phyloP scores from a whole-genome alignment of 2,888 invertebrate genomes.

The Mesorhabditis belari region DNA sequence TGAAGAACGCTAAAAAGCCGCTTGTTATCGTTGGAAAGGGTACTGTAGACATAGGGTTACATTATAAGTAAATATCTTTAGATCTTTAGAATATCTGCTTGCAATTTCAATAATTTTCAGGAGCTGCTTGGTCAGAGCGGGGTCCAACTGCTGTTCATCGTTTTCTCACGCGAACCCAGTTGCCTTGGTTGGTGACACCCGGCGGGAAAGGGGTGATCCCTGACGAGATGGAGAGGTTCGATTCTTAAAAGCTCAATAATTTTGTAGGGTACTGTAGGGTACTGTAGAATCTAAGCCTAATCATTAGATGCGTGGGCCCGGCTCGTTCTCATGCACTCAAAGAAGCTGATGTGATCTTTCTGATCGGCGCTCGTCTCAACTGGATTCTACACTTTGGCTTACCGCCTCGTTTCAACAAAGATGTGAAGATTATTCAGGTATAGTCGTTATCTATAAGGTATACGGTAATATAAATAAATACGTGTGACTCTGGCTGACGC shows the following conservation, averaged over 20 bases:
- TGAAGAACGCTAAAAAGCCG: conserved; percentile 70
- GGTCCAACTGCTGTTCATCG: conserved; percentile 36
- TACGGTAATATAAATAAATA: too few species aligned
- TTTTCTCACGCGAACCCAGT: conserved; percentile 64
- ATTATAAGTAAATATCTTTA: too few species aligned
- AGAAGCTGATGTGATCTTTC: conserved; percentile 77
- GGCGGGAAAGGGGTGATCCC: conserved; percentile 67
- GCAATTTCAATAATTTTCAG: conserved; percentile 1
- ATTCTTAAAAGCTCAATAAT: conserved; percentile 36
- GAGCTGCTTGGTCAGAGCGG: conserved; percentile 44
- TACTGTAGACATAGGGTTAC: conserved; percentile 28
- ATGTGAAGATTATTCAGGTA: conserved; percentile 83
- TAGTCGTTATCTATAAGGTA: neutral
- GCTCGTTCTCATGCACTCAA: conserved; percentile 64
- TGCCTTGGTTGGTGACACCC: conserved; percentile 88
- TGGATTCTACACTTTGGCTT: conserved; percentile 97
- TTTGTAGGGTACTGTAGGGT: conserved; percentile 6
- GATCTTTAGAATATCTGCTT: too few species aligned
- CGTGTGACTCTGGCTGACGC: neutral
- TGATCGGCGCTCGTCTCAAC: conserved; percentile 84
- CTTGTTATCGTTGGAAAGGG: conserved; percentile 84
- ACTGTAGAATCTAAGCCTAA: neutral
- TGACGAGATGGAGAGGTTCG: conserved; percentile 66
- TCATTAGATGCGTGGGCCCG: conserved; percentile 44
- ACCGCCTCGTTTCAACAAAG: conserved; percentile 72